Evolutionary conservation across 2,113 vertebrate species (phyloP), one percentile per base, ranked within the genome.

Genomic region (Labeo rohita): DNA sequence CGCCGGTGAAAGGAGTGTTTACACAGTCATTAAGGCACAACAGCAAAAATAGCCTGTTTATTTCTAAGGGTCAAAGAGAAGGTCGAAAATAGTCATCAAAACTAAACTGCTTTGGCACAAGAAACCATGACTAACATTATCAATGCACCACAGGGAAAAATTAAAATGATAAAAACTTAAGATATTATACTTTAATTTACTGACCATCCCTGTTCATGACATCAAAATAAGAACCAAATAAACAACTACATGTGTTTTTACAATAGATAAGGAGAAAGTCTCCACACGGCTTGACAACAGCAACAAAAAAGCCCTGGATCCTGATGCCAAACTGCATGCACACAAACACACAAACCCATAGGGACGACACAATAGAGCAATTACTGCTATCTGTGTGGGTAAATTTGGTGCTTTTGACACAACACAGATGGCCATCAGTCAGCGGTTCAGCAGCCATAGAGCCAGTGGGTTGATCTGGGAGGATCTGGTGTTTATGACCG

Each of bases 401-500:
- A 49, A 23, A 74, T 49, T 74, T 74, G 72, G 21, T 74, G 45
- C 72, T 74, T 74, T 74, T 74, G 72, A 74, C 45, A 74, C 72
- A 49, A 23, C 72, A 74, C 72, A 74, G 72, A 74, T 74, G 72
- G 45, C 45, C 72, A 74, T 49, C 72, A 74, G 72, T 74, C 72
- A 49, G 4, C 72, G 21, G 43, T 74, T 74, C 72, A 74, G 45
- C 72, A 13, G 21, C 43, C 72, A 72, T 5, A 49, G 43, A 73
- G 70, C 70, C n/a, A 23, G 72, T 7, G 36, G 43, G 72, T 49
- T 74, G 21, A 74, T 49, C 6, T 13, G 21, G 10, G 43, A 74
- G 43, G 72, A 74, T 47, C 21, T 74, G 8, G 6, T 15, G 72
- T 43, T 49, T 23, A 74, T 23, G 43, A 23, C 45, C 10, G 11